A percentile compares a stretch with the other conserved stretches of the same genome.
Evolutionary conservation across 2,888 invertebrate species (phyloP).

Genomic region (Limnephilus auricula): DNA sequence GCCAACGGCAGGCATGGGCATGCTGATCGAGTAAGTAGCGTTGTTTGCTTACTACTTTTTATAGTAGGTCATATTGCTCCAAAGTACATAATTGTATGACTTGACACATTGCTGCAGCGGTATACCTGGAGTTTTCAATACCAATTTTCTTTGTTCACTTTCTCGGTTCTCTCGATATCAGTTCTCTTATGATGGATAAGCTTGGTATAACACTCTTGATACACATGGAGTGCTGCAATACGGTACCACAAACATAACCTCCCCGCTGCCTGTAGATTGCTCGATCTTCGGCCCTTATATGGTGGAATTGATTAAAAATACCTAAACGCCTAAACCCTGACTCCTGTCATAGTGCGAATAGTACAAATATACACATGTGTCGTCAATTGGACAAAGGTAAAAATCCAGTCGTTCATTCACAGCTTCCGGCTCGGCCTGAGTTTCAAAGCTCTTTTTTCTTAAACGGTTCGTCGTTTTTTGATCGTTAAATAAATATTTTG

Average conservation of each 20-base stretch:
- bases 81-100: background rate
- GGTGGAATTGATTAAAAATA: background rate
- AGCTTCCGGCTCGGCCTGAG: background rate
- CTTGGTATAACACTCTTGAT: background rate
- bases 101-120: background rate
- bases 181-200: background rate
- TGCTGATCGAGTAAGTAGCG: slow-evolving; percentile 63
- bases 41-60: background rate
- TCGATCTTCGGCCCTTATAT: background rate
- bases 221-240: background rate
- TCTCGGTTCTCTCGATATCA: background rate
- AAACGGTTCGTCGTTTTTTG: no score
- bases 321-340: background rate
- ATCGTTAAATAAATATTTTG: no score
- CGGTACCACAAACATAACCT: background rate
- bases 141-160: background rate
- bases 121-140: background rate
- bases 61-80: background rate
- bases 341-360: background rate
- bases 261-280: background rate
- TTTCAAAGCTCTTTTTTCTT: no score
- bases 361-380: background rate
- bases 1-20: slow-evolving; percentile 63
- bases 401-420: background rate
- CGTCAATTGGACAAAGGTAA: background rate